These are phyloP conservation scores for Takifugu bimaculatus DNA, from an alignment of 2,113 vertebrate species.

Conservation along the genomic window DNA sequence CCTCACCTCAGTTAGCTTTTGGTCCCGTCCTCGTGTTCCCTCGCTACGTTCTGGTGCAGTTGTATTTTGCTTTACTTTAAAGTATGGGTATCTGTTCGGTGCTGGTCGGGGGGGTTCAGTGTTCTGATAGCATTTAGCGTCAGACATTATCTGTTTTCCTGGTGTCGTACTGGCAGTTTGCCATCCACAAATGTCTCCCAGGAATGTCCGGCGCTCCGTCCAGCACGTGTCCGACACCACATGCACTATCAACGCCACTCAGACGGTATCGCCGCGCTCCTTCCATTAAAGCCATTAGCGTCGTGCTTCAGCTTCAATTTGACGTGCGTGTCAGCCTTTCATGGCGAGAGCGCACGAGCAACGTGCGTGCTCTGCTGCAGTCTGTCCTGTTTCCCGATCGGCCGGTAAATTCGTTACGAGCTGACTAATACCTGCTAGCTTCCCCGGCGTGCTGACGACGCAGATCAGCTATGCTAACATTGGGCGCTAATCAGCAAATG, in stretches of 20 bases:
- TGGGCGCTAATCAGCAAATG: not conserved
- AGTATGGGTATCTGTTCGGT: too few relatives aligned
- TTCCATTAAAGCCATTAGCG: constrained; percentile 33
- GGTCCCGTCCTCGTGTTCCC: constrained; percentile 6
- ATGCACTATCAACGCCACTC: constrained; percentile 19
- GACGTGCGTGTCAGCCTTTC: constrained; percentile 1
- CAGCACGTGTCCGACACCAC: too few relatives aligned
- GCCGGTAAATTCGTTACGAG: too few relatives aligned
- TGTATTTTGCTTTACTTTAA: not conserved
- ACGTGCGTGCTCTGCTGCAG: not conserved
- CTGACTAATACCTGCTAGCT: too few relatives aligned
- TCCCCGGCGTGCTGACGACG: too few relatives aligned
- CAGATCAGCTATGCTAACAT: too few relatives aligned
- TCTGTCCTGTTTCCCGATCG: constrained; percentile 11
- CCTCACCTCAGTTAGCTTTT: constrained; percentile 41
- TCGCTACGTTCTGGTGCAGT: not conserved
- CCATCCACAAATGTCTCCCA: too few relatives aligned
- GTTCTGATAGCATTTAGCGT: too few relatives aligned
- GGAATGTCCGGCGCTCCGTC: too few relatives aligned
- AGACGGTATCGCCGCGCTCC: constrained; percentile 1
- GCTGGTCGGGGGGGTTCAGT: too few relatives aligned
- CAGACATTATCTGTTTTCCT: too few relatives aligned
- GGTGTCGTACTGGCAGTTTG: too few relatives aligned
- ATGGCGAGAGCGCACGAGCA: not conserved
- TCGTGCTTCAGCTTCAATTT: not conserved